phyloP scores from a whole-genome alignment of 2,113 vertebrate species.

The Hemicordylus capensis region DNA sequence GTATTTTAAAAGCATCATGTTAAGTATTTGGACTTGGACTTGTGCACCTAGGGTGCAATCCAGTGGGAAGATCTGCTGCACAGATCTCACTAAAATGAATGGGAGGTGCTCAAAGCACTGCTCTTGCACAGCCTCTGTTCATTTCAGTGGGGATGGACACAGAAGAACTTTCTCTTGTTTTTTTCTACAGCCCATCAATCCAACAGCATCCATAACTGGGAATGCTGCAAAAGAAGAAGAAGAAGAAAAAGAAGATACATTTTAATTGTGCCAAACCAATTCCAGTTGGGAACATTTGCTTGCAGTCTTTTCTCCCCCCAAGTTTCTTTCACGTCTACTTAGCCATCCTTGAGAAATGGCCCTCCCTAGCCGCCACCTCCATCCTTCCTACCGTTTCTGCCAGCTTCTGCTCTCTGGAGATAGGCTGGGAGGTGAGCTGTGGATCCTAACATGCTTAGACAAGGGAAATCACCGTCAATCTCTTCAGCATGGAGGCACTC shows the following conservation, averaged over 20 bases:
- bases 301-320: neutral
- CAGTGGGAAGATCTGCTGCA: too few species aligned
- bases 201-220: neutral
- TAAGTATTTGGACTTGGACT: too few species aligned
- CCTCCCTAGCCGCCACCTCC: neutral
- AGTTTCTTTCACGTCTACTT: neutral
- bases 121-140: neutral
- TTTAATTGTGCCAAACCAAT: neutral
- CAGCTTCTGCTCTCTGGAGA: neutral
- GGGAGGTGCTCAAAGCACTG: neutral
- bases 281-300: neutral
- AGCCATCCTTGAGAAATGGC: neutral
- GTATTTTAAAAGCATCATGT: too few species aligned
- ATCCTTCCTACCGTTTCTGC: neutral
- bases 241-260: neutral
- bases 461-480: constrained; percentile 16
- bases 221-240: neutral
- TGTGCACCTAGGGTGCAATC: too few species aligned
- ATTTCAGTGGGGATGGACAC: neutral
- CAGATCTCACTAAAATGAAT: too few species aligned
- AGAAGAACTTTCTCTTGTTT: neutral
- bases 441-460: constrained; percentile 16
- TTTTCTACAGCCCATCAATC: neutral
- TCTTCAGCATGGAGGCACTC: neutral
- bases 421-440: neutral